A percentile compares a stretch with the other conserved stretches of the same genome.
These are phyloP conservation scores for Laterallus jamaicensis DNA, from an alignment of 2,113 vertebrate species.

Conservation along the genomic window DNA sequence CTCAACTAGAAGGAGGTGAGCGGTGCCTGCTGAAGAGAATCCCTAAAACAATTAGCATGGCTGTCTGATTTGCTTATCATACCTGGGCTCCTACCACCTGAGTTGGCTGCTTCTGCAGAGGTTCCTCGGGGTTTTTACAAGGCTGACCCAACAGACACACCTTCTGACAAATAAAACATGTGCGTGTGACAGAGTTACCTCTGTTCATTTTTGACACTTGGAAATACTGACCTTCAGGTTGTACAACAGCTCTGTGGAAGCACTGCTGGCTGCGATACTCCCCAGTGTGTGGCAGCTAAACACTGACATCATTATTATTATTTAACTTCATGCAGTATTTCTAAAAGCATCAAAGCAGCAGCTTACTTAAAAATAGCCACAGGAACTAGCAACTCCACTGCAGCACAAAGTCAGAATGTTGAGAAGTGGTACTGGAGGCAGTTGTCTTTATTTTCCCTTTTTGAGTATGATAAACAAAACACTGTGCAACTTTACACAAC, in stretches of 20 bases:
- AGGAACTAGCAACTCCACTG: neutral
- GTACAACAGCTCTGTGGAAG: neutral
- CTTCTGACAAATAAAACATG: conserved; percentile 60
- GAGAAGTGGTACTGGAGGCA: conserved; percentile 43
- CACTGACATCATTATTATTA: conserved; percentile 29
- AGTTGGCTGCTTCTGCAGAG: conserved; percentile 25
- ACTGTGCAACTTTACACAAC: conserved; percentile 1
- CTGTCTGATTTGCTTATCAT: conserved; percentile 18
- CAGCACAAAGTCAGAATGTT: conserved; percentile 4
- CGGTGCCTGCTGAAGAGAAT: neutral
- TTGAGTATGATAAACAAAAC: conserved; percentile 23
- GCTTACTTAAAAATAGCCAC: conserved; percentile 21
- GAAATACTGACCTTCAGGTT: neutral
- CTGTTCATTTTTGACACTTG: conserved; percentile 39
- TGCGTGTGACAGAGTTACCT: conserved; percentile 58
- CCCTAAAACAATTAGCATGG: conserved; percentile 36
- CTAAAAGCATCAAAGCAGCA: conserved; percentile 16
- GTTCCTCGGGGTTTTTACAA: conserved; percentile 44
- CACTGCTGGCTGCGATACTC: neutral
- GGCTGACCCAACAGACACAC: conserved; percentile 38
- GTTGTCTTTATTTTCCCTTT: conserved; percentile 59
- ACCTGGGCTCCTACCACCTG: neutral
- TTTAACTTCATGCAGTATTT: conserved; percentile 38
- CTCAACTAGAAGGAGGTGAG: neutral
- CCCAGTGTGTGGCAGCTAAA: neutral